Evolutionary conservation across 2,113 vertebrate species (phyloP).

Genomic region (Myxocyprinus asiaticus): DNA sequence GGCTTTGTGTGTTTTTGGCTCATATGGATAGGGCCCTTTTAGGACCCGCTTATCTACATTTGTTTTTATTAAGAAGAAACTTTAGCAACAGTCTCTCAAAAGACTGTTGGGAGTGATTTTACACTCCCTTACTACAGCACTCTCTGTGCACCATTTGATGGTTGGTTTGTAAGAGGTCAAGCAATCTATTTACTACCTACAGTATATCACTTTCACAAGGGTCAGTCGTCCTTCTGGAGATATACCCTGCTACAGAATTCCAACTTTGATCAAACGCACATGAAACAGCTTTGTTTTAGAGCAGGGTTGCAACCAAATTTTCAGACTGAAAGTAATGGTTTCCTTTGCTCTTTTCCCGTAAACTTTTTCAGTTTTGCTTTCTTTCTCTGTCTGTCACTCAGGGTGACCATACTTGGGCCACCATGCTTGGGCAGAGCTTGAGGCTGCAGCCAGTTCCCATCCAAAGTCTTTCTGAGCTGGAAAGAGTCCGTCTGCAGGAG

Average conservation of each 20-base stretch:
- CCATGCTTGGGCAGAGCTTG: constrained; percentile 79
- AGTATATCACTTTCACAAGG: not conserved
- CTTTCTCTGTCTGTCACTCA: constrained; percentile 34
- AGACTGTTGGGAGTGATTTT: too few relatives aligned
- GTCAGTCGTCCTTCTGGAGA: not conserved
- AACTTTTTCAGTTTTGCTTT: not conserved
- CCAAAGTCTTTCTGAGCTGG: constrained; percentile 80
- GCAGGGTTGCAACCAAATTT: not conserved
- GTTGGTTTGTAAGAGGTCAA: constrained; percentile 12
- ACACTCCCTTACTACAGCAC: not conserved
- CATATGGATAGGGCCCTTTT: not conserved
- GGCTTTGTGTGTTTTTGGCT: not conserved
- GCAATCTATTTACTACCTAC: not conserved
- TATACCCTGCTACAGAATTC: not conserved
- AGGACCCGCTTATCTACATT: too few relatives aligned
- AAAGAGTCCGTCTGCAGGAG: constrained; percentile 75
- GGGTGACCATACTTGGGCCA: constrained; percentile 75
- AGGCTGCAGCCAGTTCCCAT: constrained; percentile 74
- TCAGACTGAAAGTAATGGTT: not conserved
- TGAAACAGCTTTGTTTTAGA: constrained; percentile 12
- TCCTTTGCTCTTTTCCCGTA: not conserved
- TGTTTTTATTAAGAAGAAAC: not conserved
- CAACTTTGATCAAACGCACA: constrained; percentile 23
- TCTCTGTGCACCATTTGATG: constrained; percentile 8
- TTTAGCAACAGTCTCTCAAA: not conserved